Percentiles rank a stretch among this genome's conserved stretches.
Evolutionary conservation across 1,140 invertebrate species (phyloP).

Genomic region (Drosophila lini): DNA sequence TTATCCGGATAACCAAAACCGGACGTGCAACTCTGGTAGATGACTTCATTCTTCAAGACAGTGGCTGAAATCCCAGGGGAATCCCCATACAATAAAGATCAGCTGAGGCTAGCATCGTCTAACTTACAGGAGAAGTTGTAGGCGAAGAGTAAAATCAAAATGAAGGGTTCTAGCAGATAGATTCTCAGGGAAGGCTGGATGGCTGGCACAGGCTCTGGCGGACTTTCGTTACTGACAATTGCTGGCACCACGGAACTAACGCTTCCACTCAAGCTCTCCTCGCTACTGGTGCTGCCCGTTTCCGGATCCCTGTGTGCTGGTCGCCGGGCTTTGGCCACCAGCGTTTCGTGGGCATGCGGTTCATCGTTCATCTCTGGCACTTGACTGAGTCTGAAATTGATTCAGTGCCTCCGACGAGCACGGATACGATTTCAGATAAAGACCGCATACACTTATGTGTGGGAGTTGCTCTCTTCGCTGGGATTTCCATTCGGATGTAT

Average conservation of each 20-base stretch:
- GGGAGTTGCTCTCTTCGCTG: constrained; percentile 30
- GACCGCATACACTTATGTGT: constrained; percentile 26
- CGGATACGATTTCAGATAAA: constrained; percentile 57
- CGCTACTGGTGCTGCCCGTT: constrained; percentile 25
- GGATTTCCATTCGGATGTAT: constrained; percentile 33
- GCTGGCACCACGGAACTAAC: not conserved
- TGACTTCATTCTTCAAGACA: constrained; percentile 85
- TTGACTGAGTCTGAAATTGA: constrained; percentile 41
- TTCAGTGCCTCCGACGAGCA: constrained; percentile 10
- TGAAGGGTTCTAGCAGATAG: constrained; percentile 71
- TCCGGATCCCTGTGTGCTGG: not conserved
- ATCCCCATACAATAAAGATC: too few relatives aligned
- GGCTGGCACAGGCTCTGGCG: not conserved
- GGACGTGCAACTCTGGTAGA: constrained; percentile 85
- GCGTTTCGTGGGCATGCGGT: constrained; percentile 59
- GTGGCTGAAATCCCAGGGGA: constrained; percentile 83
- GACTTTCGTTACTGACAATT: not conserved
- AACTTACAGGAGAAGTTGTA: constrained; percentile 81
- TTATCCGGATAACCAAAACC: constrained; percentile 84
- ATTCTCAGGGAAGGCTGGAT: constrained; percentile 9
- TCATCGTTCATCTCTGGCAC: constrained; percentile 54
- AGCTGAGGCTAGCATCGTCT: not conserved
- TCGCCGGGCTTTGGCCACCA: constrained; percentile 48
- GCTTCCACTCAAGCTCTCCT: constrained; percentile 2
- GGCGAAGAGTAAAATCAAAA: constrained; percentile 71